phyloP scores from a whole-genome alignment of 2,113 vertebrate species.

The Phalacrocorax aristotelis region DNA sequence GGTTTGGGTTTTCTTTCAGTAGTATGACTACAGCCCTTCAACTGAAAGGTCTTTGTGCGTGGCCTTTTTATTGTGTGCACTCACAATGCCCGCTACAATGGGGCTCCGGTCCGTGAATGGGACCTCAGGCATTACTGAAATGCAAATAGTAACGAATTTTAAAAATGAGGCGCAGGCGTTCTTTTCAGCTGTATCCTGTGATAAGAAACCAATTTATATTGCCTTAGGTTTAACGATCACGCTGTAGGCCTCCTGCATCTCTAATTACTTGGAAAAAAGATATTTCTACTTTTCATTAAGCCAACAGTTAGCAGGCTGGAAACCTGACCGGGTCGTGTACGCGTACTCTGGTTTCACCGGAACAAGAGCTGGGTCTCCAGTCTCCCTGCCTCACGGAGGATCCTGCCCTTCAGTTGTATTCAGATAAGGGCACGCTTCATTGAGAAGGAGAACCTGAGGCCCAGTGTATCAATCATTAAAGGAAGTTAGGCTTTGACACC shows the following conservation, averaged over 20 bases:
- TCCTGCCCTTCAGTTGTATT: fast-evolving
- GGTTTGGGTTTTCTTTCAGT: background rate
- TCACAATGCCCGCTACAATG: background rate
- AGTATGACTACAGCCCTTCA: background rate
- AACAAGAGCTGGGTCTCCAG: background rate
- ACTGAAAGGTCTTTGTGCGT: background rate
- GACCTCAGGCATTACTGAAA: background rate
- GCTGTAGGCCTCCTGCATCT: background rate
- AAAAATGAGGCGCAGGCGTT: background rate
- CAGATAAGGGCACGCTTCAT: background rate
- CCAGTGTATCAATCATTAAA: fast-evolving
- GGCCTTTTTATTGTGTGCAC: background rate
- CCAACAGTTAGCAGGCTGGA: background rate
- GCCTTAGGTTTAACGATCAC: background rate
- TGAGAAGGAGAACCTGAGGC: background rate
- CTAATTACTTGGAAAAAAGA: background rate
- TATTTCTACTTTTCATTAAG: background rate
- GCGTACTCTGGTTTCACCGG: background rate
- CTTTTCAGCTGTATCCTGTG: background rate
- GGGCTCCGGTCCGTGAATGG: background rate
- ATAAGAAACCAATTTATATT: background rate
- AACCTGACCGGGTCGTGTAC: background rate
- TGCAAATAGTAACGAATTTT: background rate
- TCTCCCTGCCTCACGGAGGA: background rate
- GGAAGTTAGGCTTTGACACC: background rate